Conservation (phyloP, 2,797 vertebrate genomes). For the Sphaeramia orbicularis region DNA sequence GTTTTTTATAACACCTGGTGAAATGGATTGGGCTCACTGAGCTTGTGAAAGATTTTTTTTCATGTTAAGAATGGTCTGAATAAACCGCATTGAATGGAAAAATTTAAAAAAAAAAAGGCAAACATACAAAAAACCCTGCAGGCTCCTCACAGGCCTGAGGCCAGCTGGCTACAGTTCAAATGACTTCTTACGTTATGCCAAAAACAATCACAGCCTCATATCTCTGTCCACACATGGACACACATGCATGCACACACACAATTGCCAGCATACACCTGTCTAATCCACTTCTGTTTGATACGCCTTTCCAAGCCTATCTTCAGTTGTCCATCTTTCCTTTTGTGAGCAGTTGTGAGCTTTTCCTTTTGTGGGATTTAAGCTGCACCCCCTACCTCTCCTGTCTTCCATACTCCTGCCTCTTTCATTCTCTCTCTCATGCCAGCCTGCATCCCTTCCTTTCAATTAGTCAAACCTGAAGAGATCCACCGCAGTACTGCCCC, state of each 20-base stretch:
- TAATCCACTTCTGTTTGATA: slow-evolving; percentile 81
- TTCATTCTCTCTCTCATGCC: slow-evolving; percentile 58
- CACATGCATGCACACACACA: slow-evolving; percentile 42
- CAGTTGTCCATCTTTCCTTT: slow-evolving; percentile 81
- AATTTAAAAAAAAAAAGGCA: slow-evolving; percentile 18
- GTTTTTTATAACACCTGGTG: slow-evolving; percentile 46
- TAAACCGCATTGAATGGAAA: slow-evolving; percentile 32
- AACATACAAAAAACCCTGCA: slow-evolving; percentile 35
- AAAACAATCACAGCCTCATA: slow-evolving; percentile 71
- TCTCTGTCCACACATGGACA: slow-evolving; percentile 70
- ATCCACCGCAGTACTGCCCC: slow-evolving; percentile 75
- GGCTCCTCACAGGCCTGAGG: slow-evolving; percentile 53
- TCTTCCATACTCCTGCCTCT: slow-evolving; percentile 46
- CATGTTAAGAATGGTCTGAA: slow-evolving; percentile 28
- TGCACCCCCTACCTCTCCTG: slow-evolving; percentile 33
- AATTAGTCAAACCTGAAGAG: slow-evolving; percentile 85
- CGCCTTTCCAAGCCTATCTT: slow-evolving; percentile 79
- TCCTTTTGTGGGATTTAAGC: slow-evolving; percentile 76
- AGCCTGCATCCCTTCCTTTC: slow-evolving; percentile 83
- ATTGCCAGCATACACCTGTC: slow-evolving; percentile 70
- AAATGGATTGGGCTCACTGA: slow-evolving; percentile 50
- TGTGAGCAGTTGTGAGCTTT: slow-evolving; percentile 71
- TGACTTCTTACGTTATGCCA: slow-evolving; percentile 72
- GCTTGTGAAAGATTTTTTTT: slow-evolving; percentile 50
- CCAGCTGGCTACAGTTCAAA: slow-evolving; percentile 77